Conservation (phyloP, 1,140 invertebrate genomes). For the Samia ricini region DNA sequence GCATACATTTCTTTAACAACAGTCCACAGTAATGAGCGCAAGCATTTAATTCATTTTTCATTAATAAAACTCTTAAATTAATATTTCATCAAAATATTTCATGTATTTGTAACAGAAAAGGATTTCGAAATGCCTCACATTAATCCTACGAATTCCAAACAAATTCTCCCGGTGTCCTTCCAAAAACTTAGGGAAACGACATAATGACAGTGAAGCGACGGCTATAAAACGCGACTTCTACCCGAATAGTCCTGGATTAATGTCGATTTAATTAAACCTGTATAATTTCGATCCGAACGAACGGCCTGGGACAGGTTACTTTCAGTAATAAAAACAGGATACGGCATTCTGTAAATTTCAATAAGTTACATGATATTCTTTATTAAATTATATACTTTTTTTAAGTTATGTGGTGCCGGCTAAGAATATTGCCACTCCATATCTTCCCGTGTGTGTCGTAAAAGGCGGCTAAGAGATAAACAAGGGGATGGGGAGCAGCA, state of each 20-base stretch:
- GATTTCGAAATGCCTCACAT: constrained; percentile 7
- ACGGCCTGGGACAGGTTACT: constrained; percentile 16
- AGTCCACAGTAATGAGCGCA: background rate
- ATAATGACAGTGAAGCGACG: constrained; percentile 58
- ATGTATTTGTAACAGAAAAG: constrained; percentile 19
- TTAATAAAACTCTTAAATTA: background rate
- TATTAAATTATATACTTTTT: no score
- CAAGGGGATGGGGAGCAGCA: no score
- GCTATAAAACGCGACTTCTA: constrained; percentile 53
- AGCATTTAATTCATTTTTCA: background rate
- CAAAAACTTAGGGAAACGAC: constrained; percentile 64
- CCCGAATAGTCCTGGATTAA: constrained; percentile 63
- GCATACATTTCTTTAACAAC: no score
- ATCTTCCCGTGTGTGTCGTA: no score
- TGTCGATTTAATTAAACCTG: constrained; percentile 75
- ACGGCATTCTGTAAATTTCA: no score
- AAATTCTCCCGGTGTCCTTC: constrained; percentile 42
- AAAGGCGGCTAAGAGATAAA: no score
- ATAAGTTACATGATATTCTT: no score
- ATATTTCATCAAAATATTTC: constrained; percentile 12
- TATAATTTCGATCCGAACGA: constrained; percentile 61
- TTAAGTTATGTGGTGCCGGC: no score
- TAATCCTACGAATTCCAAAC: constrained; percentile 48
- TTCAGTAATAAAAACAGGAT: constrained; percentile 21
- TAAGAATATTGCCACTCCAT: no score